Percentiles rank a stretch among this genome's conserved stretches.
Conservation (phyloP, 1,140 invertebrate genomes). For the Diuraphis noxia region DNA sequence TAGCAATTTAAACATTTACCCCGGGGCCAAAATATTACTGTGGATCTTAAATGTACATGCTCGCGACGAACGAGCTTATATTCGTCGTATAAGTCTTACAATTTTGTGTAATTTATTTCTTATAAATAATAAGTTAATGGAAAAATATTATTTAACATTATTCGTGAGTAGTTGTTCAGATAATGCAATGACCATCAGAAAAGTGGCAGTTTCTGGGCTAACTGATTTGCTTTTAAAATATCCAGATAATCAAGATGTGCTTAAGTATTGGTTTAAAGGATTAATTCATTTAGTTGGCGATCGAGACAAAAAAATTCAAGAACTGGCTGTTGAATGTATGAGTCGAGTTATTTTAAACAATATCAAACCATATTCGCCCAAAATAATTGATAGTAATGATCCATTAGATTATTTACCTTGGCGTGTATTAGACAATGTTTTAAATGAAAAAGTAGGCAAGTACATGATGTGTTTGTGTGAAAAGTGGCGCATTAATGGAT, state of each 20-base stretch:
- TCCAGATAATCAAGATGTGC: conserved; percentile 44
- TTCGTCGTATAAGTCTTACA: conserved; percentile 45
- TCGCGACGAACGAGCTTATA: conserved; percentile 42
- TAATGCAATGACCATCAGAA: conserved; percentile 38
- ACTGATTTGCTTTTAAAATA: conserved; percentile 41
- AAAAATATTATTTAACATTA: conserved; percentile 32
- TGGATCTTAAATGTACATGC: conserved; percentile 46
- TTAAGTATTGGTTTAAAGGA: conserved; percentile 49
- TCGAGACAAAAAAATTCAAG: conserved; percentile 51
- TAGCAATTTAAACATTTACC: conserved; percentile 17
- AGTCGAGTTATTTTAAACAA: conserved; percentile 43
- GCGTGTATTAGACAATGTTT: conserved; percentile 37
- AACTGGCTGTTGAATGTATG: conserved; percentile 40
- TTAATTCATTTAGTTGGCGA: conserved; percentile 48
- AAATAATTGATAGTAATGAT: conserved; percentile 6
- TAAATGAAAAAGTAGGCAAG: conserved; percentile 43
- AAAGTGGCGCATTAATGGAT: conserved; percentile 29
- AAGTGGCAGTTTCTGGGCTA: conserved; percentile 18
- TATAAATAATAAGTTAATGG: conserved; percentile 39
- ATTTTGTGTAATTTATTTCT: conserved; percentile 45
- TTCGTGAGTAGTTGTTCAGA: conserved; percentile 36
- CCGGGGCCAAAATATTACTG: conserved; percentile 36
- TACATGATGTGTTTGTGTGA: conserved; percentile 49
- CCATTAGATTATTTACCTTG: conserved; percentile 40
- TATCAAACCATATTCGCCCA: conserved; percentile 43